Evolutionary conservation across 2,113 vertebrate species (phyloP), one percentile per base, ranked within the genome.

Genomic region (Sylvietta virens): DNA sequence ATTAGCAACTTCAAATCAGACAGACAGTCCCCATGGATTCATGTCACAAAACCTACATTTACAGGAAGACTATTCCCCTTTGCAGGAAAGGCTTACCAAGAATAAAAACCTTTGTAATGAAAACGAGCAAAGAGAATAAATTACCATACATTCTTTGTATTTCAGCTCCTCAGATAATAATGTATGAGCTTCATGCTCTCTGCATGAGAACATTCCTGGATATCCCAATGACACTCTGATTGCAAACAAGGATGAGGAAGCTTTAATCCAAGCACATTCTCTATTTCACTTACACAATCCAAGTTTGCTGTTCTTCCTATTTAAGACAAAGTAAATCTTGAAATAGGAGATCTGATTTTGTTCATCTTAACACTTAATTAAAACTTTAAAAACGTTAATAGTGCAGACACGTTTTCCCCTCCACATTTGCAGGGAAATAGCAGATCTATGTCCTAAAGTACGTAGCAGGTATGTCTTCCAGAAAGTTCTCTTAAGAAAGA

Each of bases 81-180:
- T 80, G 90, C 69, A 92, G 86, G 44, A 28, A 69, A 94, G 84
- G 48, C 84, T 96, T 83, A 93, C 60, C 62, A 89, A 65, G 54
- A 92, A 94, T 84, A 84, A 94, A 98, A 95, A 16, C 50, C 50
- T 60, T 90, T 91, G 69, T 95, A 90, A 95, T 58, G 73, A 95
- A 92, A 97, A 85, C 64, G 71, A 90, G 71, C 47, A 86, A 66
- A 67, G 64, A 89, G 92, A 96, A 96, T 92, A 96, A 94, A 97
- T 97, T 92, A 92, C 47, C 95, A 96, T 91, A 76, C 83, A 88
- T 85, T 94, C 66, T 91, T 90, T 97, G 90, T 72, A 77, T 77
- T 95, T 94, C 51, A 86, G 37, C 23, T 67, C 37, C 65, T 91
- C 1, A 1, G 69, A 54, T 85, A 95, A 94, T 86, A 95, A 86